Evolutionary conservation across 2,888 invertebrate genomes (phyloP).

Genomic region (Phlogophora meticulosa): DNA sequence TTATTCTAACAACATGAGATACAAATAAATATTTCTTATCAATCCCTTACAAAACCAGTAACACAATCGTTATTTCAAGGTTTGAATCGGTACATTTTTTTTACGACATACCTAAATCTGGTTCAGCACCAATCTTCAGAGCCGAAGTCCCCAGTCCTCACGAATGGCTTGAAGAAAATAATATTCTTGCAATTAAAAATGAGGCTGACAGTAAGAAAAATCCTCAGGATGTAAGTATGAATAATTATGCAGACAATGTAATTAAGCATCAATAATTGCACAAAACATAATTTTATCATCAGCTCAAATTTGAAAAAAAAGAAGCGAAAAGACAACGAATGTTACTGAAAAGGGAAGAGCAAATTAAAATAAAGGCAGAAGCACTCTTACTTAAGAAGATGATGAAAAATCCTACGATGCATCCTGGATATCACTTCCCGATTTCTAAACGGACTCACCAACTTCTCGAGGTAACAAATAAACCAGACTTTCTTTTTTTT

Average conservation of each 20-base stretch:
- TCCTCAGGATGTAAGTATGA: conserved; percentile 64
- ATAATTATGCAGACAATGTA: background rate
- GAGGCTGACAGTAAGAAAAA: conserved; percentile 76
- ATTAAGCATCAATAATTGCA: background rate
- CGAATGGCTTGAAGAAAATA: conserved; percentile 79
- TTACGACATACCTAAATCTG: conserved; percentile 79
- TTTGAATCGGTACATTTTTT: conserved; percentile 77
- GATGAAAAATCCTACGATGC: conserved; percentile 81
- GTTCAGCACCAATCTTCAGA: conserved; percentile 74
- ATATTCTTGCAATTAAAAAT: conserved; percentile 70
- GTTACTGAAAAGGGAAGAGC: conserved; percentile 70
- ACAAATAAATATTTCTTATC: background rate
- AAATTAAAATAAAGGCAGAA: conserved; percentile 72
- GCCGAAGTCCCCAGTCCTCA: conserved; percentile 76
- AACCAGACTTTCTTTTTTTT: too few species aligned
- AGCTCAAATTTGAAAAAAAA: conserved; percentile 75
- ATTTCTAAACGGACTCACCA: conserved; percentile 73
- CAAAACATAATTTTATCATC: background rate
- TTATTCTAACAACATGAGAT: background rate
- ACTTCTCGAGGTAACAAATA: conserved; percentile 70
- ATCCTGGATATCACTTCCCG: conserved; percentile 82
- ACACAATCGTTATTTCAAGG: conserved; percentile 67
- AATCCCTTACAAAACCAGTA: too few species aligned
- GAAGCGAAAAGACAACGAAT: conserved; percentile 72
- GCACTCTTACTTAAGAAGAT: conserved; percentile 75